Base-by-base conservation (phyloP, 1,140 invertebrate species). In the Heliconius himera region DNA sequence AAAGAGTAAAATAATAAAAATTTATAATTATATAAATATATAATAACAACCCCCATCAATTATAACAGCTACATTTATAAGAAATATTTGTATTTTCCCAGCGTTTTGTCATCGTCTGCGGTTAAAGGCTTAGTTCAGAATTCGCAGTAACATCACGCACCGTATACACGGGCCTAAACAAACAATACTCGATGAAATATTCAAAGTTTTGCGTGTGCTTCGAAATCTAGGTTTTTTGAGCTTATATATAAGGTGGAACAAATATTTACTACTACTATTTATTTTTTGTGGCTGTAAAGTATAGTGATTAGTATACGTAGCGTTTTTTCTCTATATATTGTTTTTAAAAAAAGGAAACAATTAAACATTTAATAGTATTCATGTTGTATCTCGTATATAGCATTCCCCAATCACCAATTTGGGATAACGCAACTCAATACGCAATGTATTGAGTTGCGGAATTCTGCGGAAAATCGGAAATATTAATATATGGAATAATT, bases 181-280 rank as follows among this genome's bases (percentile, higher is more conserved):
- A 72, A 72, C 60, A 66, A 66, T n/a, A 41, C 70, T n/a, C 33
- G 70, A 72, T 72, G 38, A 72, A 72, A 72, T 72, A 72, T 72
- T 72, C 70, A 72, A 66, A 29, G 70, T 41, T 72, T 72, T 16
- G 29, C 36, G 18, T 66, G 26, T 66, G 60, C 22, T 29, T 66
- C 22, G 3, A 66, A 66, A 66, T 66, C 60, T 60, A 60, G 54
- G 9, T n/a, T 60, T 22, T 56, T 22, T 29, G 60, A 66, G 60
- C 60, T 29, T 29, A 66, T 11, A 0, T 29, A 66, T 3, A 26
- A 66, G 22, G 13, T 29, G 22, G 11, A 11, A 66, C 9, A 29
- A 5, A 66, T 66, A 66, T 60, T 8, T 54, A 54, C 8, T 20
- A 11, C 13, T 60, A 22, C 16, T 60, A 60, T 22, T 60, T 22